Evolutionary conservation across 2,797 vertebrate genomes (phyloP), one percentile per base, ranked within the genome.

Genomic region (Bryconaethiops microstoma): DNA sequence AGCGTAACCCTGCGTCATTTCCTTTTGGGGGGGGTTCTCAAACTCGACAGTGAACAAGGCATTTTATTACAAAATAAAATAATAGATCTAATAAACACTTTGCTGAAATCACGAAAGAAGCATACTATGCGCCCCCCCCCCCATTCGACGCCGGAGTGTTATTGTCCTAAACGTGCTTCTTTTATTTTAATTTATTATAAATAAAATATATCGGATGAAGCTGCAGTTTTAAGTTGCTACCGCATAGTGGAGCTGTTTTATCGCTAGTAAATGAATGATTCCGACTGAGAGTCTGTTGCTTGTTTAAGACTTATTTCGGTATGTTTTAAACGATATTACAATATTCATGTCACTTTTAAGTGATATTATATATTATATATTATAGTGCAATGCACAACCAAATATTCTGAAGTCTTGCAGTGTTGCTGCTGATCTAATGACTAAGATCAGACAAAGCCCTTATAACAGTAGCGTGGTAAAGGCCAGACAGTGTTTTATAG

Each of bases 241-340:
- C 94, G 89, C 91, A 87, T 23, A 86, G 89, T 85, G 92, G 91
- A 90, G 88, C 90, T 90, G 88, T 90, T 90, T 82, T 29, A 92
- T 91, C 91, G 86, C 81, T 86, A 52, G 87, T 72, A 10, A 59
- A n/a, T 21, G 17, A 1, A 14, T 13, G 50, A 60, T 62, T 4
- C 48, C 13, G 48, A 16, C 48, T 16, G 12, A 2, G 2, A 21
- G 17, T 39, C 7, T 13, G 6, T 0, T 9, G 29, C 29, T 65
- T 35, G 4, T 35, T 25, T 25, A 5, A 35, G 1, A 0, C 5
- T 9, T 35, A 8, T 23, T 14, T 5, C 60, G 12, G 42, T 29
- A 3, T 25, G 12, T 29, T 29, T 39, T 64, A 63, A 35, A 25
- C 59, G 13, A 2, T 13, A 7, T 21, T 0, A 25, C 59, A 2